phyloP scores from a whole-genome alignment of 2,113 vertebrate species.

The Scopus umbretta region DNA sequence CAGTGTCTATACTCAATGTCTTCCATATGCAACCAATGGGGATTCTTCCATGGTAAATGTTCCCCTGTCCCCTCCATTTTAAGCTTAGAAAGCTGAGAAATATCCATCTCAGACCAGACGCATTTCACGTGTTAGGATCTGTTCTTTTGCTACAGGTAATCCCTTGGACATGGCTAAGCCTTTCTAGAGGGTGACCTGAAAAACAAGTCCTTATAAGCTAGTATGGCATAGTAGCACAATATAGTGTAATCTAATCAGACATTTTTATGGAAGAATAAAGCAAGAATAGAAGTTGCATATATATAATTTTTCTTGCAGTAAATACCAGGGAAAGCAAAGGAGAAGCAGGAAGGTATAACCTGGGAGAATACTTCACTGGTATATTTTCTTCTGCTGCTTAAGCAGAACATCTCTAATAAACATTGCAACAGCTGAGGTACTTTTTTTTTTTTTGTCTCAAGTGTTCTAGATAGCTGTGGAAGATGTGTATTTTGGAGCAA shows the following conservation, averaged over 20 bases:
- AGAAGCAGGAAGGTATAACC: background rate
- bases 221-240: background rate
- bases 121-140: background rate
- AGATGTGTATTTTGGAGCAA: background rate
- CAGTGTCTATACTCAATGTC: background rate
- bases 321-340: background rate
- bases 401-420: background rate
- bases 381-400: background rate
- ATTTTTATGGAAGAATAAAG: background rate
- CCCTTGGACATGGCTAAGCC: too few species aligned
- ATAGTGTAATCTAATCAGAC: background rate
- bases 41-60: background rate
- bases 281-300: background rate
- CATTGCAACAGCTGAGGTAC: background rate
- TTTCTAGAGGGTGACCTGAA: background rate
- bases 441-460: background rate
- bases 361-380: background rate
- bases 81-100: background rate
- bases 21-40: background rate
- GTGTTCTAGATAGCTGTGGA: background rate
- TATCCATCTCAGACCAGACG: fast-evolving
- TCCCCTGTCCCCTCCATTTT: background rate
- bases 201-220: background rate
- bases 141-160: background rate
- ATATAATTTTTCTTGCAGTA: background rate